Percentiles rank a stretch among this genome's conserved stretches.
These are phyloP conservation scores for Apotomis turbidana DNA, from an alignment of 2,888 invertebrate genomes.

Conservation along the genomic window DNA sequence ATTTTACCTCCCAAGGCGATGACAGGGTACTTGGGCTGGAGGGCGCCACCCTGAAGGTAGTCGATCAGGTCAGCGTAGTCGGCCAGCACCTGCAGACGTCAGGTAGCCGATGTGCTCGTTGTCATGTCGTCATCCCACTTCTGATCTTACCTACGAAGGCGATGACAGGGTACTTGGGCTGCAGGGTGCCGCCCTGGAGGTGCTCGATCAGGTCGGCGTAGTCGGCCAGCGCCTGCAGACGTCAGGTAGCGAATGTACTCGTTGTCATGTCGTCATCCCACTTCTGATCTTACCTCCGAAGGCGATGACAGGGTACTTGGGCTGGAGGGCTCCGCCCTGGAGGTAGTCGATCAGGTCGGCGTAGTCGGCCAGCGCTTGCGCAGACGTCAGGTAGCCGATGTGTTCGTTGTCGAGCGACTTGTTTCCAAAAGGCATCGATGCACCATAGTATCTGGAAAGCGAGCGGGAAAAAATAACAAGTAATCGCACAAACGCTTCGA, in stretches of 20 bases:
- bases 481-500: too few species aligned
- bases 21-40: slow-evolving; percentile 86
- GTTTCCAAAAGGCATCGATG: slow-evolving; percentile 94
- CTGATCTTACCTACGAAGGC: slow-evolving; percentile 84
- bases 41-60: slow-evolving; percentile 81
- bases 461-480: too few species aligned
- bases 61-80: slow-evolving; percentile 94
- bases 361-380: slow-evolving; percentile 97
- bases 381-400: slow-evolving; percentile 92
- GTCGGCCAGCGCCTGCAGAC: slow-evolving; percentile 96
- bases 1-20: slow-evolving; percentile 87
- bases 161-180: slow-evolving; percentile 88
- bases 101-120: slow-evolving; percentile 91
- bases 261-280: slow-evolving; percentile 62
- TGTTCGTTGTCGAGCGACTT: slow-evolving; percentile 87
- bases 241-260: slow-evolving; percentile 91
- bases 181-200: slow-evolving; percentile 79
- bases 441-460: slow-evolving; percentile 90
- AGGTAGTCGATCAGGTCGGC: slow-evolving; percentile 89
- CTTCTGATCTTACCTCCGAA: slow-evolving; percentile 79
- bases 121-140: slow-evolving; percentile 51
- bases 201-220: slow-evolving; percentile 91
- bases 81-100: slow-evolving; percentile 95
- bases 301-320: slow-evolving; percentile 90
- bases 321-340: slow-evolving; percentile 71